Base-by-base conservation (phyloP, 1,140 invertebrate species). In the Drosophila bifasciata region DNA sequence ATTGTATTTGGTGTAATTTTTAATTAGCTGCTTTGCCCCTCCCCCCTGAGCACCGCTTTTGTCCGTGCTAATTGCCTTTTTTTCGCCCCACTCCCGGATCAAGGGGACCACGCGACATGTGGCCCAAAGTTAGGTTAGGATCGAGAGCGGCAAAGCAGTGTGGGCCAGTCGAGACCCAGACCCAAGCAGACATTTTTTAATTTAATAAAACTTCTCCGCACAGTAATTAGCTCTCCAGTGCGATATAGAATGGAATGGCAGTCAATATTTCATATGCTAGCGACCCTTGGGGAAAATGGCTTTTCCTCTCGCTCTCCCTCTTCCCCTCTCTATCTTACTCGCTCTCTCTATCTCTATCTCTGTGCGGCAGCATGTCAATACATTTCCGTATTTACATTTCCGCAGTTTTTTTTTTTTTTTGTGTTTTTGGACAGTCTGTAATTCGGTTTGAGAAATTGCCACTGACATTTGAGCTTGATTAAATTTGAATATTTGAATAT, bases 1-100 rank as follows among this genome's bases (percentile, higher is more conserved):
- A 59, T 70, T 70, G 55, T 60, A 51, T 52, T 71, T 60, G 41
- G 39, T 49, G 45, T 70, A 50, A 70, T 70, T 70, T 68, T 70
- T 70, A 70, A 70, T 70, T 70, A 70, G 52, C 52, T 64, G 55
- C 61, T 48, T 60, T 59, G 16, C 49, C 39, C 21, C 23, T 3
- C 15, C 6, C 5, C 5, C 19, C 25, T 9, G 3, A 21, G 25
- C 41, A n/a, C 46, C 49, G n/a, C 50, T 57, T 69, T 70, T 44
- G 55, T 21, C 19, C 36, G n/a, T 19, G 28, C 52, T 70, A 70
- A 70, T 71, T 71, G 66, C 46, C 55, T 71, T 57, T 71, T 57
- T 55, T 8, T 17, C 9, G 4, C 7, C 7, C 3, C 15, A 13
- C 9, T 16, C 8, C 8, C 23, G 23, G 8, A 15, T 50, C n/a